Evolutionary conservation across 2,113 vertebrate species (phyloP), one percentile per base, ranked within the genome.

Genomic region (Ariopsis seemanni): DNA sequence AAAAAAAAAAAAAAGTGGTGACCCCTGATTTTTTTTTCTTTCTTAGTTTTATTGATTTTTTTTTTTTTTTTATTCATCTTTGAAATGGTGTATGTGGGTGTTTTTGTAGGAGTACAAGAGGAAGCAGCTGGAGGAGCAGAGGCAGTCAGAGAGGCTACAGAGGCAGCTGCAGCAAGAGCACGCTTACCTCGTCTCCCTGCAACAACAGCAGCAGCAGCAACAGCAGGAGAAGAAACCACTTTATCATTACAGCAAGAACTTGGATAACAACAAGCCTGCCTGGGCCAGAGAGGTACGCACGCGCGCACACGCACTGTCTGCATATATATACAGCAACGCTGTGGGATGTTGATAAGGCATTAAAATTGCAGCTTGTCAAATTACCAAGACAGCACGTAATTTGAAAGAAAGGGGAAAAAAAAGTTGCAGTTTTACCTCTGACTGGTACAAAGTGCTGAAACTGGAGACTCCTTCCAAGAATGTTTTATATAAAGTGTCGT

Each of bases 151-250:
- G 92, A 94, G 97, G 1, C 95, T 98, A 75, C 97, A 98, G 95
- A 94, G 97, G 83, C 97, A 98, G 90, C 95, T 98, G 89, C 97
- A 98, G 95, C 97, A 98, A 94, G 97, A 98, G 83, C 97, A 98
- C 3, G 97, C 97, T 80, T 97, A 97, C 94, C 96, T 98, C 89
- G 97, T 97, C 91, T 97, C 97, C 62, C 95, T 97, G 88, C 97
- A 81, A 25, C 79, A 97, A 62, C 96, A 95, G 82, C 95, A 95
- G 87, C 91, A 90, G 27, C 91, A 92, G 34, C 90, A 89, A 5
- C 95, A 96, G 86, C 95, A 95, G 60, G 95, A 95, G 20, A 96
- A 97, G 91, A 95, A 97, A 91, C 96, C 96, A 7, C 96, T 97
- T 18, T 97, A 97, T 86, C 97, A 97, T 89, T 97, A 97, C 15